Evolutionary conservation across 2,888 invertebrate species (phyloP), one percentile per base, ranked within the genome.

Genomic region (Cheilosia pagana): DNA sequence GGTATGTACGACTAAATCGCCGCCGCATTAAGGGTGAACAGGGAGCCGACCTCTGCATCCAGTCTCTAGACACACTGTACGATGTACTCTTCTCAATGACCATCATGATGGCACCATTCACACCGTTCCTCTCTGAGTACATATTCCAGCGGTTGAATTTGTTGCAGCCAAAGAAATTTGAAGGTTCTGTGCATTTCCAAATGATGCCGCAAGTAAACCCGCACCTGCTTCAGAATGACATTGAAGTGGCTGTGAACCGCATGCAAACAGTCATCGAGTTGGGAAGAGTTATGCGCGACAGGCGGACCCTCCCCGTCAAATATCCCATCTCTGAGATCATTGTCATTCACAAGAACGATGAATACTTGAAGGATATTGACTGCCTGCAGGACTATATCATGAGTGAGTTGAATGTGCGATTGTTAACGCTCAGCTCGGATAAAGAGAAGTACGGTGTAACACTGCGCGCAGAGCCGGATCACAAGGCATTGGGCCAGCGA

Each of bases 1-100:
- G 99, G 98, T 99, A 99, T 91, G 98, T 99, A 35, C 94, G 99
- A 86, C 96, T 99, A 95, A 99, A 99, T 92, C 94, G 99, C 74
- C 96, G 95, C 88, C 94, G 99, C 65, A 94, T 99, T 81, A 99
- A 99, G 93, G 99, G 99, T 48, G 98, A 98, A 89, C 93, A 93
- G 87, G 97, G 97, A 0, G 90, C 93, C 2, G 93, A 94, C 35
- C 98, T 99, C 89, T 97, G 98, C 89, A 94, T 95, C 81, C 93
- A 95, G 72, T 97, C 99, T 0, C 92, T 99, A 71, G 95, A 96
- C 87, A 98, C 99, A 0, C 93, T 99, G 8, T 98, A 96, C 90
- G 94, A 95, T 88, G 97, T 99, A 0, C 93, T 99, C 39, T 96
- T 95, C 89, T 95, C 96, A 67, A 97, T 99, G 95, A 95, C 96